Evolutionary conservation across 2,113 vertebrate species (phyloP), one percentile per base, ranked within the genome.

Genomic region (Motacilla alba): DNA sequence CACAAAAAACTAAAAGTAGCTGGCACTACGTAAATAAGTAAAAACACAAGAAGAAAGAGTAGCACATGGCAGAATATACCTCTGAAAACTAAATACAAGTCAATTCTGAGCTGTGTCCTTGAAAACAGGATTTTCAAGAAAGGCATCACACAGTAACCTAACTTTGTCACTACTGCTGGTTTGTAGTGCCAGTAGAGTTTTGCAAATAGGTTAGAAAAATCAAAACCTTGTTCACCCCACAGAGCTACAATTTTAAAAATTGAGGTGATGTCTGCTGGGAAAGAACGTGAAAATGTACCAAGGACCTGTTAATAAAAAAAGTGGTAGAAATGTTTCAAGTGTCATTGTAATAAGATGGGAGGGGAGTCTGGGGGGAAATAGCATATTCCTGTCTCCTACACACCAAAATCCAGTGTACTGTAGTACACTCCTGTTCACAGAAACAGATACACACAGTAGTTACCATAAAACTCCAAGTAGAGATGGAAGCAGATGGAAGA

Each of bases 391-490:
- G 16, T 49, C 50, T 69, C 27, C 43, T 43, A 62, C 31, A 58
- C 13, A 66, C 23, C 28, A 46, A 31, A 90, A 47, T 19, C 0
- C 0, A 76, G 12, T 0, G 0, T 15, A 37, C 20, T 16, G 4
- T 16, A 60, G 20, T 11, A 63, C 35, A 39, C 6, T 33, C 18
- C 18, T 28, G 55, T 53, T 84, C 44, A 74, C 35, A 77, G 52
- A 67, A 80, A 59, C 7, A 66, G 7, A 88, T 10, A 55, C 1
- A 72, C 19, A 53, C 13, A 37, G 26, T 46, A 53, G 0, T 26
- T 52, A 39, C 31, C 28, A 68, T 24, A 68, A 52, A 78, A 92
- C 9, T 63, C 27, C 58, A 70, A 66, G 44, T 2, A 37, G 21
- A 83, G 35, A 43, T 1, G 1, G 12, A 62, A 80, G 76, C 3